Evolutionary conservation across 2,888 invertebrate species (phyloP), one percentile per base, ranked within the genome.

Genomic region (Corbicula japonica): DNA sequence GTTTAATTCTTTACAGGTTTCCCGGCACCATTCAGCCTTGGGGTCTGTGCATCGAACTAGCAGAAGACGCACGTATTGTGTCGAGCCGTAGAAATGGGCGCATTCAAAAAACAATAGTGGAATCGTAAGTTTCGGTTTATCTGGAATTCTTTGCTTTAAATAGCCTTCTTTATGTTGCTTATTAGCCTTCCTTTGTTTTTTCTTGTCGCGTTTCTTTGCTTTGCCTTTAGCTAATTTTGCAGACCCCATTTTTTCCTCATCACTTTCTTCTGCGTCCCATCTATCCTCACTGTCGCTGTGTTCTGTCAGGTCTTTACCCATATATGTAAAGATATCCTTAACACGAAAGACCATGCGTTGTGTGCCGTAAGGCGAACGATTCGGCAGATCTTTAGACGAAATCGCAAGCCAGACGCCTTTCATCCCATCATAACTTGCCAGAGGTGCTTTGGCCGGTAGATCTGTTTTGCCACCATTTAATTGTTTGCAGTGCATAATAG

Each of bases 81-180:
- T 82, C 3, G 69, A 54, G 1, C 82, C 82, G 35, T 82, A 84
- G 46, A 66, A 60, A 58, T 84, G 84, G 0, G 84, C 82, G 52
- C 82, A 82, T 44, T 84, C 84, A 35, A 85, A 85, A 58, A 82
- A 85, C 26, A 85, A 34, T n/a, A 78, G 23, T n/a, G 82, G 82
- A 1, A 70, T 44, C 0, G 73, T 66, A 26, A 71, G 62, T 21
- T 68, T 38, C 12, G 60, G 58, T 41, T 82, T 78, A 41, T 66
- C 54, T 4, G 84, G 73, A 2, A 75, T 28, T 21, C 73, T 77
- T 30, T 75, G 65, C 52, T 82, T 82, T 32, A 73, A n/a, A 28
- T 80, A 82, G 26, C 83, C 79, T 6, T 82, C 82, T 41, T 80
- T 82, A 52, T 79, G 82, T 35, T 72, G 63, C 32, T 66, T 68